Evolutionary conservation across 2,797 vertebrate species (phyloP).

Genomic region (Pantherophis vulpinus): DNA sequence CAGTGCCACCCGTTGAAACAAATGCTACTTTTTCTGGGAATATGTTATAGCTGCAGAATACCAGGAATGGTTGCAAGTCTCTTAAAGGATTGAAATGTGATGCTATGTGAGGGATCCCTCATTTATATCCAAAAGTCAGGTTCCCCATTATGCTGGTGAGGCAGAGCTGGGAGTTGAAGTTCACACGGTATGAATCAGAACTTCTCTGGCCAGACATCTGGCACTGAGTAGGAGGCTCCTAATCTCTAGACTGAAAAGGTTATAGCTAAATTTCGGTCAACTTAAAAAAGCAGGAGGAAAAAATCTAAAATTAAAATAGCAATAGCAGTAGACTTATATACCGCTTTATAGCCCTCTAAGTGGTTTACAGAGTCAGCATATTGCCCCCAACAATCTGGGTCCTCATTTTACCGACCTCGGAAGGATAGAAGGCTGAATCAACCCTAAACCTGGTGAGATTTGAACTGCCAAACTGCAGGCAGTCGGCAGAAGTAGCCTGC

Average conservation of each 20-base stretch:
- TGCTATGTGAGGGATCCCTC: not conserved
- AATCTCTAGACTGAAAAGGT: not conserved
- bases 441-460: too few species aligned
- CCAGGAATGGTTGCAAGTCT: not conserved
- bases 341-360: too few species aligned
- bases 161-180: not conserved
- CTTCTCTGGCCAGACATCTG: not conserved
- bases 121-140: not conserved
- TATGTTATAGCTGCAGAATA: not conserved
- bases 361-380: too few species aligned
- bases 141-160: not conserved
- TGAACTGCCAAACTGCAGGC: too few species aligned
- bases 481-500: too few species aligned
- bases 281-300: not conserved
- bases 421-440: too few species aligned
- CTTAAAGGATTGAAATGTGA: not conserved
- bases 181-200: not conserved
- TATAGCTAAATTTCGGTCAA: not conserved
- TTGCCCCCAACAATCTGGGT: too few species aligned
- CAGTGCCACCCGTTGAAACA: not conserved
- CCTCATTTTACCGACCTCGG: too few species aligned
- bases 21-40: not conserved
- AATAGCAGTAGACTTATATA: too few species aligned
- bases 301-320: not conserved
- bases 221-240: not conserved